A percentile compares a stretch with the other conserved stretches of the same genome.
Evolutionary conservation across 2,113 vertebrate genomes (phyloP).

Genomic region (Nothocercus nigrocapillus): DNA sequence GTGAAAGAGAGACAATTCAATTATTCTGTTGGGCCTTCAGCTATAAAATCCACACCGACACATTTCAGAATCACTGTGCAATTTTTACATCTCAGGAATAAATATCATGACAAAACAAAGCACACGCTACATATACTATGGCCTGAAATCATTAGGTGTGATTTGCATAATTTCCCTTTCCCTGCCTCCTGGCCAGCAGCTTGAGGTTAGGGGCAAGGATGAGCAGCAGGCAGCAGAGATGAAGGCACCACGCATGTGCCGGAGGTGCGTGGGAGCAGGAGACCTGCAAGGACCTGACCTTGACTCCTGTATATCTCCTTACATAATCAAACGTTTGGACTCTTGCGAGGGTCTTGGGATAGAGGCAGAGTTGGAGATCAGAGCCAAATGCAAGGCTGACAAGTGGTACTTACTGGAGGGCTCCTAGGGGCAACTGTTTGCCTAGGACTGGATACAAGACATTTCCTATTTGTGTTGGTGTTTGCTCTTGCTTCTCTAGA

Average conservation of each 20-base stretch:
- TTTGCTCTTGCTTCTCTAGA: background rate
- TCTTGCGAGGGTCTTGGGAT: background rate
- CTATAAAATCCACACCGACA: background rate
- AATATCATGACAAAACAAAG: background rate
- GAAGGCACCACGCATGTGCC: background rate
- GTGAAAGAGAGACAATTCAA: background rate
- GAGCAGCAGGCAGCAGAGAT: background rate
- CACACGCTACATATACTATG: background rate
- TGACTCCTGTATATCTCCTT: background rate
- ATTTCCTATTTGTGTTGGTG: background rate
- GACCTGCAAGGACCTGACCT: background rate
- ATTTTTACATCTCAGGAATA: background rate
- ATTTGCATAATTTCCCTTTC: background rate
- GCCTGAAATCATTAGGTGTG: background rate
- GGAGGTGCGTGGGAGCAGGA: background rate
- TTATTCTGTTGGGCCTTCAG: background rate
- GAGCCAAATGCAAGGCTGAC: background rate
- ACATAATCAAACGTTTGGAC: background rate
- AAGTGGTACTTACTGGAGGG: background rate
- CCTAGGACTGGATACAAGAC: background rate
- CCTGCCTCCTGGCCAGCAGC: background rate
- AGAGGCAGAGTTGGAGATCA: background rate
- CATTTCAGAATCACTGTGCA: background rate
- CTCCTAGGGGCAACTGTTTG: background rate
- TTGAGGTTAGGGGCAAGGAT: background rate